Evolutionary conservation across 2,888 invertebrate genomes (phyloP).

Genomic region (Biston stratarius): DNA sequence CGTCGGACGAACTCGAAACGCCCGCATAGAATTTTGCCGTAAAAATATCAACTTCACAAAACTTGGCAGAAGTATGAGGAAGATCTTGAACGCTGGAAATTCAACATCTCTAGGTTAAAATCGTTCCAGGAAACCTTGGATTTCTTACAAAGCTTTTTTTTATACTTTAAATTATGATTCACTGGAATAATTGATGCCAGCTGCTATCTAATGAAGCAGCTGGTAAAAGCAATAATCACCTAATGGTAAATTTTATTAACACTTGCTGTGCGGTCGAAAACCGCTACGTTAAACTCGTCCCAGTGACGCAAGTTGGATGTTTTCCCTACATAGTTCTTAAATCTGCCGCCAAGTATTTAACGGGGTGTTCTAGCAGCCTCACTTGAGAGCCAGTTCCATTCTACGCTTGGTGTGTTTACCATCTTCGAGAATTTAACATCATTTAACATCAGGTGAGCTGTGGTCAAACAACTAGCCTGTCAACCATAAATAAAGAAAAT

Average conservation of each 20-base stretch:
- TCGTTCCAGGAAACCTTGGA: conserved; percentile 30
- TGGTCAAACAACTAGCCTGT: too few relatives aligned
- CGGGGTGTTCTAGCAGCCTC: too few relatives aligned
- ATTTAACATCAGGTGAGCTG: too few relatives aligned
- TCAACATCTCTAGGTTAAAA: conserved; percentile 16
- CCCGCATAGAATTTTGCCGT: conserved; percentile 50
- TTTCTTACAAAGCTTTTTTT: conserved; percentile 7
- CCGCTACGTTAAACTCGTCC: neutral
- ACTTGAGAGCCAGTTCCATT: too few relatives aligned
- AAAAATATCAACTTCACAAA: conserved; percentile 49
- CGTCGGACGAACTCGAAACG: conserved; percentile 52
- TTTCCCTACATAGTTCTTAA: neutral
- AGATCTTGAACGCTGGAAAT: conserved; percentile 35
- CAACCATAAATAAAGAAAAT: too few relatives aligned
- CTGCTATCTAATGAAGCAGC: conserved; percentile 10
- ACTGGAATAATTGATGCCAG: conserved; percentile 12
- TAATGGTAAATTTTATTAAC: conserved; percentile 14
- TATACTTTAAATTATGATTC: conserved; percentile 11
- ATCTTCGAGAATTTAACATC: too few relatives aligned
- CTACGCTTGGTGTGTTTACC: too few relatives aligned
- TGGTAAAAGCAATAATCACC: conserved; percentile 17
- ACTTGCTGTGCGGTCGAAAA: neutral
- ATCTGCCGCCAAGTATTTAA: too few relatives aligned
- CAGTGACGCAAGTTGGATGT: conserved; percentile 1
- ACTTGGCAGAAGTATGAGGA: conserved; percentile 42